Base-by-base conservation (phyloP, 2,888 invertebrate genomes). In the Tachina grossa region DNA sequence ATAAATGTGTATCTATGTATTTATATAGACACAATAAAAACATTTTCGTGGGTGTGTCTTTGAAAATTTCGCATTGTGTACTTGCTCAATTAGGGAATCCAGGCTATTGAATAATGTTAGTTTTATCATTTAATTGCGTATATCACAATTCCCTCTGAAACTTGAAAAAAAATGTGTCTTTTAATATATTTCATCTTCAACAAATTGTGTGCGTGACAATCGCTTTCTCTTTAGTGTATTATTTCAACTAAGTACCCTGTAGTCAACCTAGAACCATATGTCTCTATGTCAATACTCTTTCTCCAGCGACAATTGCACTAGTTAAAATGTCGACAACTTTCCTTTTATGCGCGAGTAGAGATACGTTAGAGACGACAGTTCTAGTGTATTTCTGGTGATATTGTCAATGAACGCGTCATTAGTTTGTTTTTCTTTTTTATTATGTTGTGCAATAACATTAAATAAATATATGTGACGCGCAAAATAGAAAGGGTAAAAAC, bases 1-100 rank as follows among this genome's bases (percentile, higher is more conserved):
- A 47, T 13, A 47, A 1, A 47, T 13, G 5, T 49, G 11, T 55
- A 19, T 59, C 1, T 22, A 9, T 43, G 10, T 55, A n/a, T n/a
- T n/a, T n/a, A n/a, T 22, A 5, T 41, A 45, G n/a, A 19, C 22
- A 66, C 8, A 43, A 22, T 4, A 49, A 9, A 31, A 66, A 49
- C 1, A 39, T 68, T 10, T 65, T 72, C 31, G 57, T 41, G 79
- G 79, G 79, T 72, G 79, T 80, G 79, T 72, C 79, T 47, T 3
- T 68, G 16, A 41, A 51, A 14, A 31, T 16, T 49, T 16, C 14
- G 14, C 8, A n/a, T 31, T 31, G 6, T 51, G 13, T 9, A n/a
- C 8, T 43, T 61, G 9, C 22, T 13, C 9, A n/a, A 39, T 59
- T 59, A n/a, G 6, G 6, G 8, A 5, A n/a, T 51, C 5, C 51